Base-by-base conservation (phyloP, 2,888 invertebrate species). In the Xanthia togata region DNA sequence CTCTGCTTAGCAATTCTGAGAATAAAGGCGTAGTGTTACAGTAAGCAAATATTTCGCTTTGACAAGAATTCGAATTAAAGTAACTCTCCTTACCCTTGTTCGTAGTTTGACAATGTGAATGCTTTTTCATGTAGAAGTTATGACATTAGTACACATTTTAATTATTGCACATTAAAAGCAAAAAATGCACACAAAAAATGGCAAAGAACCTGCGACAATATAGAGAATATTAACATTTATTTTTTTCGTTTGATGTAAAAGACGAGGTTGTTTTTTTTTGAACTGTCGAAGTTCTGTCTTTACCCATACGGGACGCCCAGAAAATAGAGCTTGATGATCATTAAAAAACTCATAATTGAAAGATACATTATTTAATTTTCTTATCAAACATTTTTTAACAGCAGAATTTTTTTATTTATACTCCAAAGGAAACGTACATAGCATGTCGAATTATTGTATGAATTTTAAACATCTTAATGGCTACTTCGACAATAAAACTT, bases 191-290 rank as follows among this genome's bases (percentile, higher is more conserved):
- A 50, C 23, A 64, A 12, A 26, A 35, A 11, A 4, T 6, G 9
- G 9, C 12, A 35, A 35, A 17, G 20, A 44, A 20, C 55, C 20
- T 72, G 1, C n/a, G n/a, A 14, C 17, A 26, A 6, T 8, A 31
- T 35, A 35, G 79, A 78, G 57, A 71, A 79, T 72, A 35, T 64
- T 57, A 57, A 71, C 72, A 4, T 26, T 0, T 6, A n/a, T n/a
- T 23, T 23, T 35, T 9, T 67, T 2, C 17, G 6, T 17, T n/a
- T n/a, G 4, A 12, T 6, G 4, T 26, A 55, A 6, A 68, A 3
- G 5, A 9, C 9, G 17, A n/a, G 23, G 11, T 6, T 2, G 31
- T 14, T 35, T 53, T n/a, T 35, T 23, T 23, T 44, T 20, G 1
- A 38, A 38, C 23, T 23, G 20, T 20, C 55, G 2, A 60, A 44